Conservation (phyloP, 1,140 invertebrate species). For the Drosophila baimaii region DNA sequence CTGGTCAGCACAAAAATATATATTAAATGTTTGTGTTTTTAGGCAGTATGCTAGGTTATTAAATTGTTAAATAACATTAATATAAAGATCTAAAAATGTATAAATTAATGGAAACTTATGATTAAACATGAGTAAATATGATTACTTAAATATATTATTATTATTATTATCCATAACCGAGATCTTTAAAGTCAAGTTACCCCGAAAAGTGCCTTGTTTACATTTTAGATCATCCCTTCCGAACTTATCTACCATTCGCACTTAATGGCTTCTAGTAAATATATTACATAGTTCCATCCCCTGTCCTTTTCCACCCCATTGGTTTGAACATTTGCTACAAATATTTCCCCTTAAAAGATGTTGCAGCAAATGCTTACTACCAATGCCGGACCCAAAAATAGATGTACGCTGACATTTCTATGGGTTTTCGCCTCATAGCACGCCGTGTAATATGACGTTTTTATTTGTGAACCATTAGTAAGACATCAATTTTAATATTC, state of each 20-base stretch:
- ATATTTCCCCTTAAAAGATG: too few species aligned
- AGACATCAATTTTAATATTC: conserved; percentile 10
- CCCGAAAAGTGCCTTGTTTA: background rate
- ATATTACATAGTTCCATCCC: conserved; percentile 17
- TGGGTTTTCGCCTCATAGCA: conserved; percentile 7
- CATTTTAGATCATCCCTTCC: conserved; percentile 10
- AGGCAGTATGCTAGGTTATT: background rate
- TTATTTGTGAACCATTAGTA: conserved; percentile 37
- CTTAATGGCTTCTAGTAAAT: conserved; percentile 19
- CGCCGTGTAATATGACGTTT: conserved; percentile 6
- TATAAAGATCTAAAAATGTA: background rate
- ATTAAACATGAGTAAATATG: too few species aligned
- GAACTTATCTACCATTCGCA: background rate
- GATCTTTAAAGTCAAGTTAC: too few species aligned
- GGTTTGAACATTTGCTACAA: conserved; percentile 19
- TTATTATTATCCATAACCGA: too few species aligned
- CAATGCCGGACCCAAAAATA: conserved; percentile 22
- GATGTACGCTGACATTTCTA: conserved; percentile 24
- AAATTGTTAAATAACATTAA: background rate
- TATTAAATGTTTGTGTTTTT: background rate
- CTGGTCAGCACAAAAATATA: background rate
- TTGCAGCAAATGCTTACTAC: too few species aligned
- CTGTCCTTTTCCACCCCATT: conserved; percentile 38
- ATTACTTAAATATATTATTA: too few species aligned
- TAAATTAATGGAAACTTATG: background rate